phyloP scores from a whole-genome alignment of 2,113 vertebrate species.

The Campylomormyrus numenius region DNA sequence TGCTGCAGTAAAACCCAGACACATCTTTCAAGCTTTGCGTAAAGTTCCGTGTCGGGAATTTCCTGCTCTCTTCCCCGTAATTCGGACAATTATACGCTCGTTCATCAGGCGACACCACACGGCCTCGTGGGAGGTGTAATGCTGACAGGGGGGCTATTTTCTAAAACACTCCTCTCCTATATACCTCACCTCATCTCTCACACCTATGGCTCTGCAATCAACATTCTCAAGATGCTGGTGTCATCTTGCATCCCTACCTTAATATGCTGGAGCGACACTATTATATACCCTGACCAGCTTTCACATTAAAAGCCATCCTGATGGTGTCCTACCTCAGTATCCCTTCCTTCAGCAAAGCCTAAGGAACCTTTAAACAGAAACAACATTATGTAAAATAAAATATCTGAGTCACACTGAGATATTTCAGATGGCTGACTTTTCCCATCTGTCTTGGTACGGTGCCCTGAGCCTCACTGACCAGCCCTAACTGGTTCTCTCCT shows the following conservation, averaged over 20 bases:
- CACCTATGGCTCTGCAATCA: neutral
- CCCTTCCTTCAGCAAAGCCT: neutral
- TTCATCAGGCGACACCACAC: neutral
- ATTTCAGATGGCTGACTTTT: neutral
- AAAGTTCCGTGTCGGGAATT: neutral
- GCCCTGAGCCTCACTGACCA: neutral
- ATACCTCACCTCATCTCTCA: neutral
- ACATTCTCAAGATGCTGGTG: neutral
- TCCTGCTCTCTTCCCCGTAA: neutral
- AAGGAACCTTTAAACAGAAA: neutral
- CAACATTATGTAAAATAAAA: neutral
- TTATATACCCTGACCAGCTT: neutral
- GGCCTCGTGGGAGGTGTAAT: neutral
- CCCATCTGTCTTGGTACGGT: neutral
- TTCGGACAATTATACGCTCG: neutral
- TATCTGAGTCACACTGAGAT: neutral
- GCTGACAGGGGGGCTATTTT: neutral
- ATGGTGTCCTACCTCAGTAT: neutral
- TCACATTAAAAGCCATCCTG: neutral
- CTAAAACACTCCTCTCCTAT: neutral
- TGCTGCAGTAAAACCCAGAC: neutral
- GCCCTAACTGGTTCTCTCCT: neutral
- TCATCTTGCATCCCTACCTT: neutral
- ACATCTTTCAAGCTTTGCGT: neutral
- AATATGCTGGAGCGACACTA: neutral